Evolutionary conservation across 2,888 invertebrate species (phyloP).

Genomic region (Plebejus melissa): DNA sequence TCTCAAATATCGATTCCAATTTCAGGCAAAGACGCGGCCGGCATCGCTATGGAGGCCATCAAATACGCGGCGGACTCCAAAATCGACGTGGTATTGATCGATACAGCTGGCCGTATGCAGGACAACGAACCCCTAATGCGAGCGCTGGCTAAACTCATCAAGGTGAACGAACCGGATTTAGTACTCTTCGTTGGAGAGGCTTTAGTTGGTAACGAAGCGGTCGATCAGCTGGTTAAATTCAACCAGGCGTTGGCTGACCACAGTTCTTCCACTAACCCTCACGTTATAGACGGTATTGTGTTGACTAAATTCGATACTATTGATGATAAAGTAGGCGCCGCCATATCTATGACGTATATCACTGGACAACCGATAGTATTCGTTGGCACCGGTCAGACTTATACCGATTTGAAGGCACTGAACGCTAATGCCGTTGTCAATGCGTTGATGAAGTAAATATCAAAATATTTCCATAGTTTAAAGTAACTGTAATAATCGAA

Average conservation of each 20-base stretch:
- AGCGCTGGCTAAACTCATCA: constrained; percentile 97
- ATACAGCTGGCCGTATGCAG: constrained; percentile 99
- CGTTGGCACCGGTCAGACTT: constrained; percentile 99
- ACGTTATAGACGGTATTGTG: constrained; percentile 98
- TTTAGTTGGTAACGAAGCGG: constrained; percentile 99
- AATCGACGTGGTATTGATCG: constrained; percentile 96
- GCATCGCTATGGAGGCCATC: constrained; percentile 98
- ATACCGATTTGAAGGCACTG: constrained; percentile 97
- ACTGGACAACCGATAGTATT: constrained; percentile 99
- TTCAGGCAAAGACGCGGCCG: constrained; percentile 97
- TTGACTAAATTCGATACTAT: constrained; percentile 99
- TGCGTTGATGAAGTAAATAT: constrained; percentile 92
- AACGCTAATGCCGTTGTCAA: constrained; percentile 98
- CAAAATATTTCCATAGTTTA: not conserved
- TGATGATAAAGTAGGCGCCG: constrained; percentile 99
- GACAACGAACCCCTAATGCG: constrained; percentile 99
- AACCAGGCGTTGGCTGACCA: constrained; percentile 98
- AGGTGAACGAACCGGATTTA: constrained; percentile 96
- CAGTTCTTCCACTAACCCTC: constrained; percentile 86
- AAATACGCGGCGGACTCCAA: constrained; percentile 89
- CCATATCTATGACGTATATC: constrained; percentile 99
- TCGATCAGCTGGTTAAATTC: constrained; percentile 99
- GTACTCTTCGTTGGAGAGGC: constrained; percentile 99
- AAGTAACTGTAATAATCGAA: not conserved
- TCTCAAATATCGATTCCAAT: not conserved